Base-by-base conservation (phyloP, 2,797 vertebrate genomes). In the Amniataba percoides region DNA sequence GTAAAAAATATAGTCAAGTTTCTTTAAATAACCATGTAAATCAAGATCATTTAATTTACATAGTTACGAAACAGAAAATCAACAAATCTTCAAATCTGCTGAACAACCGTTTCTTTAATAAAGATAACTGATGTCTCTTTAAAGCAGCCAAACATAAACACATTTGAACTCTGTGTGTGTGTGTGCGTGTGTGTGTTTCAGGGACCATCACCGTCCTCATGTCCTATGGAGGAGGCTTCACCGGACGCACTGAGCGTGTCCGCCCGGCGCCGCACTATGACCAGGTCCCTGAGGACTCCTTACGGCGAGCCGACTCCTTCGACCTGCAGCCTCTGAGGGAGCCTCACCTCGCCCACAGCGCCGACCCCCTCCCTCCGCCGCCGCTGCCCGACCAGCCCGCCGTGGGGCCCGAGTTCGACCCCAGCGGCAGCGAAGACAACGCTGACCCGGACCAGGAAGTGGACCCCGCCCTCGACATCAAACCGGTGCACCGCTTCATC, bases 401-500 rank as follows among this genome's bases (percentile, higher is more conserved):
- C 0, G 94, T 96, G 1, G 97, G 97, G 1, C 96, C 91, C 0
- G 95, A 95, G 69, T 93, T 95, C 27, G 92, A 92, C 56, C 94
- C 90, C 39, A 90, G 93, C 27, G 94, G 93, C 80, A 94, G 91
- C 8, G 96, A 96, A 63, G 94, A 85, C 21, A 84, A 91, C 53
- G 61, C 75, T 1, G 78, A 90, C 16, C 57, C 12, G 0, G 87
- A 90, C 5, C 14, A 7, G 0, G 82, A 92, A 1, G 14, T 4
- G 19, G 51, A 64, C 61, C 87, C 92, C 0, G 90, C 92, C 1
- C 86, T 96, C 1, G 96, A 98, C 74, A 95, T 98, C 36, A 98
- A 98, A 82, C 98, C 98, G 0, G 94, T 99, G 0, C 95, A 97
- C 71, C 96, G 97, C 62, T 98, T 98, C 83, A 93, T 99, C 82